Evolutionary conservation across 2,797 vertebrate genomes (phyloP), one percentile per base, ranked within the genome.

Genomic region (Darevskia nairensis): DNA sequence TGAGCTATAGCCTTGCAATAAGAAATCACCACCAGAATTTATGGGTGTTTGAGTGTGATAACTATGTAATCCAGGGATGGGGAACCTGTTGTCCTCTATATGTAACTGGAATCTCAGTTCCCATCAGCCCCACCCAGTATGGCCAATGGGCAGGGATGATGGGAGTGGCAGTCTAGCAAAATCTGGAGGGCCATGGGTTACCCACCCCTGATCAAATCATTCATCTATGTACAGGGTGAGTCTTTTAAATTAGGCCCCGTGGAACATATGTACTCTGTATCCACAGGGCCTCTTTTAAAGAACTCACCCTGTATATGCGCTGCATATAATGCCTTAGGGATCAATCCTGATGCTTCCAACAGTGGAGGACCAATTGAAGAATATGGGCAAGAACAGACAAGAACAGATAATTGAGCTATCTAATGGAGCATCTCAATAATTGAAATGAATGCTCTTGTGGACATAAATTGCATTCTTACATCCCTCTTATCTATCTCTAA

Each of bases 301-400:
- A 11, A 13, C 50, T 50, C 50, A 13, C 50, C 50, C 50, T 50
- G 80, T n/a, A 9, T 5, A 23, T 82, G 64, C 82, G 25, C 69
- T 91, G 29, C 2, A 2, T 82, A 89, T 90, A 77, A 86, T 86
- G 71, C 88, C 92, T 85, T 92, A 55, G 46, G 90, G 79, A 19
- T 25, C 8, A 84, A 87, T 19, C 23, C 15, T 89, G 88, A 92
- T 86, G 78, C 66, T 15, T 92, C 94, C 85, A 71, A 89, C 80
- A 93, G 92, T 88, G 69, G 89, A 90, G 93, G 77, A 80, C 78
- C 3, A 1, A 91, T 88, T 79, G 15, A 19, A 29, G 29, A 68
- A 68, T 68, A 27, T 10, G 4, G 0, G 10, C n/a, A 25, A 13
- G 25, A 21, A 44, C 44, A 32, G 27, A 32, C 2, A 74, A 19